phyloP scores from a whole-genome alignment of 2,888 invertebrate species.

The Tipula helvola region DNA sequence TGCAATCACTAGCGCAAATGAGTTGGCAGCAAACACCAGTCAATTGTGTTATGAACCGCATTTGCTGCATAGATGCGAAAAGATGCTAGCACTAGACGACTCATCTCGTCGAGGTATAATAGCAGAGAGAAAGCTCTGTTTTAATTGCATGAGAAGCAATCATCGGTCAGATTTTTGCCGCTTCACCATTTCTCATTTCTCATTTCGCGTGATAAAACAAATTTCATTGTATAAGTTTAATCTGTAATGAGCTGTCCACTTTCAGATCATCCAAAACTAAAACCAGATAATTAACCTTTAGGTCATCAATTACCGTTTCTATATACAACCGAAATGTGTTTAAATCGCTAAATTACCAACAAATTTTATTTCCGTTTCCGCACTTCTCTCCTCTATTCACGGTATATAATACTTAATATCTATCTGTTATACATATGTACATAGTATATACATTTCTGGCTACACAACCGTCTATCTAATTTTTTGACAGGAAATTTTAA shows the following conservation, averaged over 20 bases:
- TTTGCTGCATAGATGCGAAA: no score
- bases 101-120: no score
- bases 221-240: neutral
- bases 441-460: neutral
- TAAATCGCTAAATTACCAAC: neutral
- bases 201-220: neutral
- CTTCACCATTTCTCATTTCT: neutral
- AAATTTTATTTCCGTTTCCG: neutral
- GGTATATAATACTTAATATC: neutral
- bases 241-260: neutral
- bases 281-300: neutral
- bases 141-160: no score
- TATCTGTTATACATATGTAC: neutral
- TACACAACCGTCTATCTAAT: constrained; percentile 37
- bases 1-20: no score
- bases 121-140: no score
- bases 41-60: no score
- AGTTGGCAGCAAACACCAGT: no score
- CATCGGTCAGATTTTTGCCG: no score
- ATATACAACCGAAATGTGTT: neutral
- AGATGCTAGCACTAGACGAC: no score
- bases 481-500: constrained; percentile 45
- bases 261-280: neutral
- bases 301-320: neutral
- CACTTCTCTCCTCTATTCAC: neutral